phyloP scores from a whole-genome alignment of 2,797 vertebrate genomes.

The Phoeniculus purpureus region DNA sequence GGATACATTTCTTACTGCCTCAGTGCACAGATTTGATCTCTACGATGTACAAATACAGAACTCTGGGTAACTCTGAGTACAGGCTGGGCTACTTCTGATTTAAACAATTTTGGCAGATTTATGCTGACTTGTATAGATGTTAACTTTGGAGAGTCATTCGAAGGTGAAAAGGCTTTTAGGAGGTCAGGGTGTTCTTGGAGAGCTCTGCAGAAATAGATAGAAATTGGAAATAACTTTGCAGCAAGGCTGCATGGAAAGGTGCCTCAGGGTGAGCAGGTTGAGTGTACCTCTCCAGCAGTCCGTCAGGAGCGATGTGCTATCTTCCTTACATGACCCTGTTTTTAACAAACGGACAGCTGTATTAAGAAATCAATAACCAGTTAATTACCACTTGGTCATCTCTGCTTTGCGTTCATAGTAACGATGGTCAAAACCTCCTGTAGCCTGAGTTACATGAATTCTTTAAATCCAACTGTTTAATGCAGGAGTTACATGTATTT shows the following conservation, averaged over 20 bases:
- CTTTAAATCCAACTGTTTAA: background rate
- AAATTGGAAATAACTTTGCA: conserved; percentile 5
- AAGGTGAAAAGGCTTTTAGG: conserved; percentile 4
- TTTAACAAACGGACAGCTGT: background rate
- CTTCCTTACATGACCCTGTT: background rate
- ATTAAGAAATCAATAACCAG: background rate
- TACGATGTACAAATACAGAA: conserved; percentile 52
- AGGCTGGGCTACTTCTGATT: background rate
- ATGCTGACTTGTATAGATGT: background rate
- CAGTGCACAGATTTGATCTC: conserved; percentile 42
- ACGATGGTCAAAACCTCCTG: background rate
- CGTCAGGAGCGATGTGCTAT: background rate
- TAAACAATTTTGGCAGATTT: conserved; percentile 11
- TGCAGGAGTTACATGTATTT: background rate
- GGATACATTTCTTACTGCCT: conserved; percentile 39
- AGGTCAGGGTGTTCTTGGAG: background rate
- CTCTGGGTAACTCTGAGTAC: background rate
- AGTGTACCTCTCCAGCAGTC: background rate
- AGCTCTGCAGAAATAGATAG: background rate
- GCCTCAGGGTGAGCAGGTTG: background rate
- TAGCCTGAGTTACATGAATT: background rate
- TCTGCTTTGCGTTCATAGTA: background rate
- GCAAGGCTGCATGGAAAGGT: background rate
- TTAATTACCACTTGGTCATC: background rate
- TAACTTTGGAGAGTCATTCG: background rate